Conservation (phyloP, 2,797 vertebrate genomes). For the Psittacula derbiana region DNA sequence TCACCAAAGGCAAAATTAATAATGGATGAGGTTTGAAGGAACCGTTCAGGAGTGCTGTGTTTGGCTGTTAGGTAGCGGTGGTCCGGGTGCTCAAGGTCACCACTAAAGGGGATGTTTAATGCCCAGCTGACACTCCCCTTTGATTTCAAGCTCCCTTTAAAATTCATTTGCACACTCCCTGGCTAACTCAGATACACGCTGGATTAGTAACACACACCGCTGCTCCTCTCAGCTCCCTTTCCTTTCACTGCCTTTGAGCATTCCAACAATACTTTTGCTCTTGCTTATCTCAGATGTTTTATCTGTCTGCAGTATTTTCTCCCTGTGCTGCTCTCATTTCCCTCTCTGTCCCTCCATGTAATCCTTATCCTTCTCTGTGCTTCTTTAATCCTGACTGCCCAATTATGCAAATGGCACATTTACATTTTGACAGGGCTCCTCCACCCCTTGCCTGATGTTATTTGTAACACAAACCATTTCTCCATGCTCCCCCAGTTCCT, state of each 20-base stretch:
- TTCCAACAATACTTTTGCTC: neutral
- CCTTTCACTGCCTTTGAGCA: neutral
- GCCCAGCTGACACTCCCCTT: conserved; percentile 38
- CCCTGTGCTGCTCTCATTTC: conserved; percentile 14
- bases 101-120: conserved; percentile 12
- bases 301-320: conserved; percentile 7
- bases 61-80: conserved; percentile 15
- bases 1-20: conserved; percentile 55
- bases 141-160: conserved; percentile 48
- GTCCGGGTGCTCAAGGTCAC: neutral
- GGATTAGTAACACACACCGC: conserved; percentile 4
- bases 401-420: conserved; percentile 54
- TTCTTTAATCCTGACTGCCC: conserved; percentile 57
- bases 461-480: conserved; percentile 18
- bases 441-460: neutral
- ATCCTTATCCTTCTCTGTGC: conserved; percentile 27
- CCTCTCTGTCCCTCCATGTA: conserved; percentile 27
- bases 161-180: conserved; percentile 22
- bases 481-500: neutral
- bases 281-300: conserved; percentile 38
- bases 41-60: neutral
- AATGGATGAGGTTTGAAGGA: conserved; percentile 44
- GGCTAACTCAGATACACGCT: neutral
- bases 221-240: neutral
- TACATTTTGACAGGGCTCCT: conserved; percentile 51